Base-by-base conservation (phyloP, 1,140 invertebrate species). In the Drosophila melanica region DNA sequence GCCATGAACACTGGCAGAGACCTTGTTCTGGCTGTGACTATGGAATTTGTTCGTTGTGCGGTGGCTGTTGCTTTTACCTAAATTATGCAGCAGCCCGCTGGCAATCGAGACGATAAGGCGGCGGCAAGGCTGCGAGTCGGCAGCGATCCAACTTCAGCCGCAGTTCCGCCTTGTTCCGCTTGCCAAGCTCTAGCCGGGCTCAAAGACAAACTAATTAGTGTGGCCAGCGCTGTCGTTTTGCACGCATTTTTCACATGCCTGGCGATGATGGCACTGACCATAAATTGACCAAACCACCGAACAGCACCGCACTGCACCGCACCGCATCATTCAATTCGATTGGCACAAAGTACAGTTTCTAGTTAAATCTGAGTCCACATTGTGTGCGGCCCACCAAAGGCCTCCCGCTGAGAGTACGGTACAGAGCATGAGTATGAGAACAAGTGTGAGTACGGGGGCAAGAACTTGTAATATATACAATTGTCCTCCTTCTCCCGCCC, bases 131-230 rank as follows among this genome's bases (percentile, higher is more conserved):
- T 30, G 47, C 50, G 41, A 54, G 33, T 39, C 14, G 51, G n/a
- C 68, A 57, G 20, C 39, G 48, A 63, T 27, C 16, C 58, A 51
- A 63, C 42, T 63, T 42, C 23, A 63, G 59, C 16, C 16, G 12
- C 14, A 37, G 53, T 11, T 14, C 23, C 60, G 69, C 53, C 69
- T 67, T 41, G 42, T 57, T 37, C 44, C 30, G 64, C 23, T 59
- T 12, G 39, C 37, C 47, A 62, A 42, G 42, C 23, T 44, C 42
- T 74, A 60, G 66, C 42, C 50, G 3, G 27, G 66, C 72, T 42
- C 42, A 63, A 67, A 72, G 74, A 73, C 77, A 86, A 89, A 87
- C 79, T 87, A 87, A 87, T 87, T 89, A 87, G 82, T 89, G 82
- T 84, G 79, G 67, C 73, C 44, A 71, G 39, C 54, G 59, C 59